phyloP scores from a whole-genome alignment of 2,113 vertebrate genomes.

The Corynorhinus townsendii region DNA sequence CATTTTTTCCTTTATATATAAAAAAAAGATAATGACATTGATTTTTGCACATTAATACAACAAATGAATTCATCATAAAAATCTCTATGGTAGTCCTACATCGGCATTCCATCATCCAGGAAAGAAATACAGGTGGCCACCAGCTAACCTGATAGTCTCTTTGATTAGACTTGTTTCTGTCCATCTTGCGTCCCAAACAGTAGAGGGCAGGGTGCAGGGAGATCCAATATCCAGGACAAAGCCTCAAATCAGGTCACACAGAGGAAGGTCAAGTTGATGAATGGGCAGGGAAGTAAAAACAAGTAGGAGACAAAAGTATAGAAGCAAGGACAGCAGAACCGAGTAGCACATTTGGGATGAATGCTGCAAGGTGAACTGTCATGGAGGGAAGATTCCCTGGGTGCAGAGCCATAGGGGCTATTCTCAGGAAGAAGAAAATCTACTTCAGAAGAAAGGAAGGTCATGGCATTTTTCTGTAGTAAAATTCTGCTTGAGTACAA shows the following conservation, averaged over 20 bases:
- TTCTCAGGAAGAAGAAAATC: not conserved
- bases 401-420: fast-evolving
- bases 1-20: not conserved
- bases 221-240: not conserved
- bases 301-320: not conserved
- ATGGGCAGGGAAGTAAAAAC: not conserved
- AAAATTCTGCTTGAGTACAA: not conserved
- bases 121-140: not conserved
- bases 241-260: not conserved
- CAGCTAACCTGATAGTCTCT: not conserved
- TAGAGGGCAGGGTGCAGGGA: not conserved
- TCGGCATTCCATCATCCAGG: not conserved
- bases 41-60: not conserved
- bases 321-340: not conserved
- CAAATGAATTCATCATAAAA: not conserved
- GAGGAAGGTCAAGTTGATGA: not conserved
- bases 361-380: not conserved
- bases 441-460: not conserved
- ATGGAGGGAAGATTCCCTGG: not conserved
- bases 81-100: not conserved
- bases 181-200: not conserved
- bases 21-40: not conserved
- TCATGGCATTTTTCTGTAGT: not conserved
- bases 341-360: not conserved
- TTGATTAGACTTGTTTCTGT: not conserved